Conservation (phyloP, 2,113 vertebrate species). For the Pogona vitticeps region DNA sequence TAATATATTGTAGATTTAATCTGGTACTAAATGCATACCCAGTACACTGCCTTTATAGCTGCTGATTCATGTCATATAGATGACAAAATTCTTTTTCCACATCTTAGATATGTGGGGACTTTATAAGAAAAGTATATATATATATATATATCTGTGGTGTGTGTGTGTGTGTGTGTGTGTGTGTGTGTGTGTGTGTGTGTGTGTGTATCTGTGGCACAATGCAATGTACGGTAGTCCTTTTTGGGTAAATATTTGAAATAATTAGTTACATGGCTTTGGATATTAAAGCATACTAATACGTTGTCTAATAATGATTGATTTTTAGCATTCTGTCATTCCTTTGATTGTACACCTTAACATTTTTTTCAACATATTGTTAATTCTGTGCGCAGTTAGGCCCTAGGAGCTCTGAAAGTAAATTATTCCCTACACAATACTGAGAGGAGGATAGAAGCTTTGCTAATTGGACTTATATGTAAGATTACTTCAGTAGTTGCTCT, state of each 20-base stretch:
- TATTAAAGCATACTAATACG: neutral
- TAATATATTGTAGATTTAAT: constrained; percentile 54
- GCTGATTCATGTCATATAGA: constrained; percentile 66
- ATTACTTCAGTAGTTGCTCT: neutral
- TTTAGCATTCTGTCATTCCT: constrained; percentile 23
- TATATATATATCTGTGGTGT: too few species aligned
- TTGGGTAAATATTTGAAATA: constrained; percentile 23
- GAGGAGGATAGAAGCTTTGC: neutral
- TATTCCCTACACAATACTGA: neutral
- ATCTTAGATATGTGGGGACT: constrained; percentile 60
- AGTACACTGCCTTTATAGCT: constrained; percentile 58
- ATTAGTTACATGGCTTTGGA: neutral
- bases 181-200: constrained; percentile 30
- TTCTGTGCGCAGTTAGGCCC: neutral
- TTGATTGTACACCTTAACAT: neutral
- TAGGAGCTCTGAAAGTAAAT: neutral
- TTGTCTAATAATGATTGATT: constrained; percentile 24
- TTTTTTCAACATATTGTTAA: neutral
- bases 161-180: too few species aligned
- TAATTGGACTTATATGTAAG: neutral
- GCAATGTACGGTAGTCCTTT: constrained; percentile 24
- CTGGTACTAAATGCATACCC: constrained; percentile 46
- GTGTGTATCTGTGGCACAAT: constrained; percentile 4
- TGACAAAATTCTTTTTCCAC: constrained; percentile 64
- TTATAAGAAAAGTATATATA: constrained; percentile 70